Conservation (phyloP, 1,140 invertebrate genomes). For the Maniola jurtina region DNA sequence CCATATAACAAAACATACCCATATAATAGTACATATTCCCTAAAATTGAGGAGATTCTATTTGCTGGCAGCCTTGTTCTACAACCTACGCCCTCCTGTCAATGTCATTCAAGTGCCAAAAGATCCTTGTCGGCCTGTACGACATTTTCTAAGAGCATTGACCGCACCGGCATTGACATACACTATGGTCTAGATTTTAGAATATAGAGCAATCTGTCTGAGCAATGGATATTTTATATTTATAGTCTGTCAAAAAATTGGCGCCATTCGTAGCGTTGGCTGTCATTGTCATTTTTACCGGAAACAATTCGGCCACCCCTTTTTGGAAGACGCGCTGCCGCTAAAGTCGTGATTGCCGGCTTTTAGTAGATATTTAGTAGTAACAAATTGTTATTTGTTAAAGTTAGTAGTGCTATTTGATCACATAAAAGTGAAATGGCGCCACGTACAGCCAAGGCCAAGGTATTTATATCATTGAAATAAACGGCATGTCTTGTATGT, state of each 20-base stretch:
- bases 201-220: no score
- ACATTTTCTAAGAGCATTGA: no score
- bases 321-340: constrained; percentile 44
- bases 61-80: no score
- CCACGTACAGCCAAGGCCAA: constrained; percentile 62
- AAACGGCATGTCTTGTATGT: constrained; percentile 14
- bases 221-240: no score
- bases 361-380: constrained; percentile 29
- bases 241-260: constrained; percentile 49
- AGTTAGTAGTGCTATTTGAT: constrained; percentile 34
- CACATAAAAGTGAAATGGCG: constrained; percentile 55
- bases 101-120: no score
- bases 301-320: constrained; percentile 57
- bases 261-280: constrained; percentile 48
- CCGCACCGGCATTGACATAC: no score
- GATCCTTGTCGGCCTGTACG: no score
- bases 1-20: no score
- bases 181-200: no score
- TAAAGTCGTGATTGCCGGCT: constrained; percentile 42
- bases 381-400: constrained; percentile 33
- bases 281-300: constrained; percentile 64
- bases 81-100: no score
- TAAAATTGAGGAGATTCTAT: no score
- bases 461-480: constrained; percentile 41
- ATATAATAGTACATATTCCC: no score